phyloP scores from a whole-genome alignment of 2,797 vertebrate genomes.

The Pipistrellus nathusii region DNA sequence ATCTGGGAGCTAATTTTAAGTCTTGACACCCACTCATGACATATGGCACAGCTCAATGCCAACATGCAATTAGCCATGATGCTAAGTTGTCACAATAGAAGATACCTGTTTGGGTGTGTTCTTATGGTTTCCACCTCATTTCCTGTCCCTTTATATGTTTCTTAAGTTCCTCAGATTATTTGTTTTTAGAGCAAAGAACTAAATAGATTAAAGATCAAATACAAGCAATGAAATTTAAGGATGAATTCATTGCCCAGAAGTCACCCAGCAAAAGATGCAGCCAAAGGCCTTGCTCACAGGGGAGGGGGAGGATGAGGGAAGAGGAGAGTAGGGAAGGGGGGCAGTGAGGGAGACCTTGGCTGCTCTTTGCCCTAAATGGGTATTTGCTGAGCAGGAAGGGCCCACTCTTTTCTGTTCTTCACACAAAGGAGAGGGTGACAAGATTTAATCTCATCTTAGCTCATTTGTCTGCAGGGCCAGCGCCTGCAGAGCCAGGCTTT shows the following conservation, averaged over 20 bases:
- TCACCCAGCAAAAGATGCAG: not conserved
- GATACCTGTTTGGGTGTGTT: not conserved
- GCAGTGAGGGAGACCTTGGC: rapidly evolving
- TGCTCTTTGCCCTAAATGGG: not conserved
- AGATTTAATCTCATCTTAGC: not conserved
- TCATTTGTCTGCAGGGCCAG: not conserved
- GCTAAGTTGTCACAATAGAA: not conserved
- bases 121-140: not conserved
- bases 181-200: conserved; percentile 6
- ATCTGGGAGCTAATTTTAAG: conserved; percentile 59
- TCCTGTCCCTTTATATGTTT: not conserved
- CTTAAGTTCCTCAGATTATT: not conserved
- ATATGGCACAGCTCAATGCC: not conserved
- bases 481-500: not conserved
- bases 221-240: not conserved
- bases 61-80: not conserved
- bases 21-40: conserved; percentile 43
- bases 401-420: not conserved
- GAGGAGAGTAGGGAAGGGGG: too few relatives aligned
- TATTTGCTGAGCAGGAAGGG: not conserved
- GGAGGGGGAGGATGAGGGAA: too few relatives aligned
- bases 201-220: not conserved
- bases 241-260: not conserved
- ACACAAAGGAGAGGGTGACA: too few relatives aligned
- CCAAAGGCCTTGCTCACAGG: rapidly evolving